Percentiles rank a stretch among this genome's conserved stretches.
Evolutionary conservation across 92 coral and sea anemone genomes (phyloP).

Genomic region (Anthopleura xanthogrammica): DNA sequence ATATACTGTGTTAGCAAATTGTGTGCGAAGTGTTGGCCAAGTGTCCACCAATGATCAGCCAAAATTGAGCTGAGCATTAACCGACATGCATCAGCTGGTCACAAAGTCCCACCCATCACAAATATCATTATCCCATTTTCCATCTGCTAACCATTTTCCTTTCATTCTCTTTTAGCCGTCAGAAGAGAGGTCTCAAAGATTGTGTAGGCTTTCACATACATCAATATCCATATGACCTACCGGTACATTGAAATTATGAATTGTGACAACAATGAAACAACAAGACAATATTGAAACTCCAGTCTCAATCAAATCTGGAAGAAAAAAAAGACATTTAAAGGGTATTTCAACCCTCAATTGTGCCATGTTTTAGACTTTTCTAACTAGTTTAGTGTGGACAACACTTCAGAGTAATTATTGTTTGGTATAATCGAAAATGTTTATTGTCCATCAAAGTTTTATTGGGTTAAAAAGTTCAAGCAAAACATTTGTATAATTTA

Average conservation of each 20-base stretch:
- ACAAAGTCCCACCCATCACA: background rate
- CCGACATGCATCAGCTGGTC: no score
- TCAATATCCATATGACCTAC: background rate
- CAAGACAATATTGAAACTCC: conserved; percentile 1
- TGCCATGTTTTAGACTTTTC: conserved; percentile 7
- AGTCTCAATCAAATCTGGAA: background rate
- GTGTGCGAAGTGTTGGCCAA: no score
- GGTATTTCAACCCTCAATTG: background rate
- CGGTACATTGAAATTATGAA: background rate
- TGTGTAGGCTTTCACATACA: background rate
- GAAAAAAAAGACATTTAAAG: conserved; percentile 1
- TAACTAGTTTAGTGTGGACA: background rate
- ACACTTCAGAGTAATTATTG: background rate
- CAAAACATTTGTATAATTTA: background rate
- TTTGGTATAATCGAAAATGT: background rate
- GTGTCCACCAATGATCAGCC: no score
- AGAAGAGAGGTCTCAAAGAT: conserved; percentile 49
- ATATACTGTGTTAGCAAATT: no score
- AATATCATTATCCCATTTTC: background rate
- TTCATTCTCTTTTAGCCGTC: conserved; percentile 45
- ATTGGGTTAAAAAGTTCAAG: conserved; percentile 2
- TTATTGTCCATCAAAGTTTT: background rate
- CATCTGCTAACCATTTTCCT: background rate
- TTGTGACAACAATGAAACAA: background rate
- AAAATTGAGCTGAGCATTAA: no score